phyloP scores from a whole-genome alignment of 2,888 invertebrate genomes.

The Parelbella ahira region DNA sequence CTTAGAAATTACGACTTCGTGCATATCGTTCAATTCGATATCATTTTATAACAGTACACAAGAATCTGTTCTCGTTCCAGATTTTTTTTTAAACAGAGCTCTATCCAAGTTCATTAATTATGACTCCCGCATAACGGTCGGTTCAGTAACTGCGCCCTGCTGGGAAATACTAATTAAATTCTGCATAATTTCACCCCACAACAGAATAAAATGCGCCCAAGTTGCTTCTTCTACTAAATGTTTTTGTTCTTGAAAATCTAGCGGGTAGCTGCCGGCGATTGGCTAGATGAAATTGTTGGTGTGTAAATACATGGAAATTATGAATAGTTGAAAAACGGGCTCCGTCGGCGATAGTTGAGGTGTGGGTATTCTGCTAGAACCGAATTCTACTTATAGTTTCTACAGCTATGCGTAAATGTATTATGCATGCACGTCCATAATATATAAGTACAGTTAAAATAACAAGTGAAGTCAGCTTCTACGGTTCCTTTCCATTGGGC shows the following conservation, averaged over 20 bases:
- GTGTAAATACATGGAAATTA: background rate
- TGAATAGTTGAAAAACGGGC: too few relatives aligned
- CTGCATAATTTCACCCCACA: conserved; percentile 30
- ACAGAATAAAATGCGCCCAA: conserved; percentile 28
- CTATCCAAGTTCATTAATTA: conserved; percentile 24
- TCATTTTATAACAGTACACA: conserved; percentile 1
- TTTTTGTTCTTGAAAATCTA: conserved; percentile 16
- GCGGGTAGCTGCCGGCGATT: background rate
- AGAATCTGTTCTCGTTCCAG: background rate
- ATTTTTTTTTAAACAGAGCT: conserved; percentile 22
- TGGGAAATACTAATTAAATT: conserved; percentile 30
- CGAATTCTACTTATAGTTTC: too few relatives aligned
- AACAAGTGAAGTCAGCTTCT: too few relatives aligned
- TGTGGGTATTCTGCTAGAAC: too few relatives aligned
- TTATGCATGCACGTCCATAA: too few relatives aligned
- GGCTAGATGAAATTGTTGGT: conserved; percentile 8
- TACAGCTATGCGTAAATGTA: too few relatives aligned
- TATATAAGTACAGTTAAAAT: too few relatives aligned
- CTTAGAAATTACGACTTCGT: too few relatives aligned
- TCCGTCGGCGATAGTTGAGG: too few relatives aligned
- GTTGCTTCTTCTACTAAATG: conserved; percentile 17
- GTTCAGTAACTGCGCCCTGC: conserved; percentile 25
- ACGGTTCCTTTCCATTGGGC: too few relatives aligned
- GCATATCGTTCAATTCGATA: too few relatives aligned
- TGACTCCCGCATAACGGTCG: conserved; percentile 21